Percentiles rank a stretch among this genome's conserved stretches.
Conservation (phyloP, 2,113 vertebrate species). For the Gymnocephalus cernua region DNA sequence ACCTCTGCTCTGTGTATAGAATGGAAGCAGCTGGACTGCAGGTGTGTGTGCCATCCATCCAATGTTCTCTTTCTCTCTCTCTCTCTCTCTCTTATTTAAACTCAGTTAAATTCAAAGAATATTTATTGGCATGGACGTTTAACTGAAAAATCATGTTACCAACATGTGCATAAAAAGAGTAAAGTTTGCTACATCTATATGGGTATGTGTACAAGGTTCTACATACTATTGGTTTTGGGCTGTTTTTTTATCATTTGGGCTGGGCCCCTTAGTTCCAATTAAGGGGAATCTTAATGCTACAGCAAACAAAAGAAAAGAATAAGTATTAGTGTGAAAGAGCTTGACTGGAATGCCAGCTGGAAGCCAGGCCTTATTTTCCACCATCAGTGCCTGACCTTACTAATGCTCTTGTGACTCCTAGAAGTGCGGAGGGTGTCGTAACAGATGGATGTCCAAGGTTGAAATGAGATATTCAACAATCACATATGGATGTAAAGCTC, state of each 20-base stretch:
- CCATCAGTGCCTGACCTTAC: not conserved
- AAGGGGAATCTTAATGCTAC: not conserved
- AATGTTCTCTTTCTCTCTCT: not conserved
- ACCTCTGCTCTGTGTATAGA: not conserved
- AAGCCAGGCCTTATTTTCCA: not conserved
- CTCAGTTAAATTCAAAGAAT: not conserved
- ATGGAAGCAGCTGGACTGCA: slow-evolving; percentile 32
- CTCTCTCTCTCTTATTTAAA: not conserved
- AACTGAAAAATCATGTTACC: slow-evolving; percentile 13
- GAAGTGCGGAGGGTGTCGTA: not conserved
- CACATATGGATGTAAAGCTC: not conserved
- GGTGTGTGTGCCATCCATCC: slow-evolving; percentile 18
- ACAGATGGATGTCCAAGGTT: not conserved
- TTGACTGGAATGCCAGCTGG: not conserved
- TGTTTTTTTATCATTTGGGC: not conserved
- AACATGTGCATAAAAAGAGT: not conserved
- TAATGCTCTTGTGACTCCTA: not conserved
- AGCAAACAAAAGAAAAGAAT: not conserved
- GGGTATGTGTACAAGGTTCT: no score
- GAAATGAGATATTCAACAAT: not conserved
- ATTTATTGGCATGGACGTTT: slow-evolving; percentile 6
- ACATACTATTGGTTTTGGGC: not conserved
- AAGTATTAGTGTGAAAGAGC: not conserved
- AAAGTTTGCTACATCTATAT: not conserved
- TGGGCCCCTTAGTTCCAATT: not conserved